Percentiles rank a stretch among this genome's conserved stretches.
These are phyloP conservation scores for Petrocephalus schoutedeni DNA, from an alignment of 2,797 vertebrate species.

Conservation along the genomic window DNA sequence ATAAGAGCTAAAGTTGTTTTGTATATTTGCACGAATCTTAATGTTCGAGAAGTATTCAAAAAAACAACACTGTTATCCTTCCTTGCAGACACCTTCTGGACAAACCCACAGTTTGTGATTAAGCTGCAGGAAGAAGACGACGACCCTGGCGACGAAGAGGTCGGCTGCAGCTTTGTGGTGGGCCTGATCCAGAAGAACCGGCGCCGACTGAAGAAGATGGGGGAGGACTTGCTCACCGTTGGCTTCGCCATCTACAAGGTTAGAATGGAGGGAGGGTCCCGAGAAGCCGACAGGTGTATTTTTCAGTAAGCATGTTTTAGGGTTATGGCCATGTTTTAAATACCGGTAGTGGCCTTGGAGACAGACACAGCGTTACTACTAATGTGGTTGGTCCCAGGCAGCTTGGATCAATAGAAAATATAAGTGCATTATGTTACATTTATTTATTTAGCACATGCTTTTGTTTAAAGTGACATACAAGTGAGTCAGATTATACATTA, in stretches of 20 bases:
- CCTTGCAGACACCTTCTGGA: conserved; percentile 73
- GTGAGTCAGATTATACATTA: not conserved
- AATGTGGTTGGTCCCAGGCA: not conserved
- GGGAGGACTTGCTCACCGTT: conserved; percentile 74
- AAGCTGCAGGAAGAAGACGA: conserved; percentile 74
- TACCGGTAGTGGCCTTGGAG: not conserved
- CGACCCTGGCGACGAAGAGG: conserved; percentile 64
- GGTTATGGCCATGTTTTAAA: not conserved
- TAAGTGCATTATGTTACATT: not conserved
- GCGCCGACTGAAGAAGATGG: conserved; percentile 63
- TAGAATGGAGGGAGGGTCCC: not conserved
- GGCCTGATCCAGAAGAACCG: conserved; percentile 79
- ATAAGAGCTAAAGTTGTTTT: not conserved
- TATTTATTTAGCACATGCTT: not conserved
- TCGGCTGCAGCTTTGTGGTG: conserved; percentile 71
- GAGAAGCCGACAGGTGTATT: not conserved
- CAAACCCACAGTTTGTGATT: conserved; percentile 73
- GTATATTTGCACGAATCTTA: not conserved
- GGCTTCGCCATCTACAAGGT: conserved; percentile 77
- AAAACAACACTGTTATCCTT: not conserved
- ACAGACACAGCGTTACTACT: not conserved
- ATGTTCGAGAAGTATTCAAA: not conserved
- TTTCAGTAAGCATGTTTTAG: not conserved
- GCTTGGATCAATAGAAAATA: not conserved
- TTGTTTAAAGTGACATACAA: not conserved